Evolutionary conservation across 2,797 vertebrate genomes (phyloP), one percentile per base, ranked within the genome.

Genomic region (Tauraco hartlaubi): DNA sequence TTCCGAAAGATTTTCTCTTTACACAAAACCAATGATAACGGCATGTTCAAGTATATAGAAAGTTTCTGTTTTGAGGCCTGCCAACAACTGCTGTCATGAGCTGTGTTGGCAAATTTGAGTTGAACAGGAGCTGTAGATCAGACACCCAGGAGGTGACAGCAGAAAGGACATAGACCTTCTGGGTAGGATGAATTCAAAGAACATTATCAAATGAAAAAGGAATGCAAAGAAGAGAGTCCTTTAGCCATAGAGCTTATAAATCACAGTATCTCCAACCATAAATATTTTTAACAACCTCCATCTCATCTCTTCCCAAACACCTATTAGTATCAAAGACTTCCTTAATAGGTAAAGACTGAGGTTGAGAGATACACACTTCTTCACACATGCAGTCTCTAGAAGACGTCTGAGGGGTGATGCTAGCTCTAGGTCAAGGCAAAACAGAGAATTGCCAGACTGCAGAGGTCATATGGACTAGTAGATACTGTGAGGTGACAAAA

Each of bases 81-180:
- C 9, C 41, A 87, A 41, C 29, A 71, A 7, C 51, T 51, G 26
- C 41, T 51, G 5, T 68, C n/a, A n/a, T 69, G 71, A 64, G 28
- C 43, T 77, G 11, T 46, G 15, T 9, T 68, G 71, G 55, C 15
- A 29, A 72, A 58, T 54, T 73, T 68, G 55, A 20, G 33, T 37
- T 66, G 58, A 88, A 39, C 52, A 54, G 48, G 22, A 15, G 26
- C 48, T 76, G 49, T 92, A 79, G 56, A 58, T 96, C 68, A 92
- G 44, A 55, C 58, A 87, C 37, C 31, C 29, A 80, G 54, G 43
- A 91, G 79, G 86, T 64, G 75, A 94, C 85, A 82, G 72, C 88
- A 92, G 88, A 22, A 61, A 86, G 84, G 64, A 80, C 76, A 63
- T 55, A 79, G 75, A 66, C 61, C 75, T 83, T 94, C 83, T 85